Evolutionary conservation across 2,797 vertebrate genomes (phyloP), one percentile per base, ranked within the genome.

Genomic region (Scleropages formosus): DNA sequence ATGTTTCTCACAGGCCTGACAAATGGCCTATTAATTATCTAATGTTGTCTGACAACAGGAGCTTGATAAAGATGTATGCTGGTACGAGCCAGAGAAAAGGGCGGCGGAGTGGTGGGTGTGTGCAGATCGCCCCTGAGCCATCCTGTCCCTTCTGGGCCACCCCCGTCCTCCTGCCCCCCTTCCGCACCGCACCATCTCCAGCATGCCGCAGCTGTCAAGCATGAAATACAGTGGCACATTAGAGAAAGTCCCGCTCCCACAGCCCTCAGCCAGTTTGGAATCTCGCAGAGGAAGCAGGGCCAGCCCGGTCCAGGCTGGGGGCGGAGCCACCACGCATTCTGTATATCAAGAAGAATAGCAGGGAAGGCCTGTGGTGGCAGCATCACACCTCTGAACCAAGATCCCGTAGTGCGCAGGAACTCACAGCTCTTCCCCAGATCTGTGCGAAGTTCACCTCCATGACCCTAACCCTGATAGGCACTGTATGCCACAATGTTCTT

Each of bases 21-120:
- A 99, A 99, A 98, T 98, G 95, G 95, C 95, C 96, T 98, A 99
- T 98, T 99, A 99, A 99, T 98, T 98, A 98, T 99, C 96, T 98
- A 97, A 98, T 98, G 96, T 96, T 97, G 96, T 97, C 96, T 98
- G 98, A 98, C 96, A 99, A 98, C 94, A 97, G 94, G 90, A 90
- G 89, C 95, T 95, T 98, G 98, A 99, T 98, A 99, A 98, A 99
- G 97, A 98, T 95, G 95, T 98, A 98, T 99, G 96, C 91, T 96
- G 95, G 84, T 84, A 88, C 83, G 86, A 85, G 87, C 85, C 80
- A 79, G 84, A 84, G 87, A 87, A 85, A 80, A 24, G 67, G n/a
- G 72, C 60, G 76, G 62, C 51, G 47, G 46, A 58, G 16, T 77
- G 8, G 59, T 26, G 20, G 72, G 62, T 65, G 76, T 64, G 62